Conservation (phyloP, 2,113 vertebrate species). For the Buteo buteo region DNA sequence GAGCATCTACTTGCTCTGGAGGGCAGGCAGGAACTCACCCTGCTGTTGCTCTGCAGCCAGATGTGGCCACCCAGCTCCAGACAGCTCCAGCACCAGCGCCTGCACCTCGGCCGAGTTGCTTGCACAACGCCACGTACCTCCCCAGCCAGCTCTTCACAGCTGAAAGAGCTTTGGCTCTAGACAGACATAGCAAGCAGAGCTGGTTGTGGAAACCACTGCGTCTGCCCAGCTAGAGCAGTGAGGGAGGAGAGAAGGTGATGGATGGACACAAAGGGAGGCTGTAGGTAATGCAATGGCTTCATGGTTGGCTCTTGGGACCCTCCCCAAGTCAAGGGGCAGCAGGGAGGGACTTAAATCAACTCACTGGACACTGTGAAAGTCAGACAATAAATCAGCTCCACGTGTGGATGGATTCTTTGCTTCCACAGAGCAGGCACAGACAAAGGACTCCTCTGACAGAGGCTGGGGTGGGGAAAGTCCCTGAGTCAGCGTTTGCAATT, state of each 20-base stretch:
- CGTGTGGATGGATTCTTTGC: background rate
- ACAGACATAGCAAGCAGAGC: background rate
- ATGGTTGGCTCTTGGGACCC: background rate
- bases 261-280: background rate
- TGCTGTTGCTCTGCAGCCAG: background rate
- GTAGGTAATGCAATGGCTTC: accelerated
- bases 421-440: background rate
- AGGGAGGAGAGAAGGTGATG: background rate
- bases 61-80: background rate
- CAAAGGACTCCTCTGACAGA: background rate
- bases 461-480: background rate
- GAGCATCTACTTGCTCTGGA: background rate
- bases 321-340: background rate
- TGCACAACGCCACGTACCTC: background rate
- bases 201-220: background rate
- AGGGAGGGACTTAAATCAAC: background rate
- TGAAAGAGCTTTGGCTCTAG: background rate
- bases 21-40: background rate
- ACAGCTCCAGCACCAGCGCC: background rate
- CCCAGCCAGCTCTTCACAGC: background rate
- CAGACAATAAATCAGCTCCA: background rate
- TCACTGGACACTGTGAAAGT: background rate
- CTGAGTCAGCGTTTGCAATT: background rate
- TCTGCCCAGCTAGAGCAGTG: background rate
- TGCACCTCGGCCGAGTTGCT: background rate